Conservation (phyloP, 1,140 invertebrate genomes). For the Drosophila cardini region DNA sequence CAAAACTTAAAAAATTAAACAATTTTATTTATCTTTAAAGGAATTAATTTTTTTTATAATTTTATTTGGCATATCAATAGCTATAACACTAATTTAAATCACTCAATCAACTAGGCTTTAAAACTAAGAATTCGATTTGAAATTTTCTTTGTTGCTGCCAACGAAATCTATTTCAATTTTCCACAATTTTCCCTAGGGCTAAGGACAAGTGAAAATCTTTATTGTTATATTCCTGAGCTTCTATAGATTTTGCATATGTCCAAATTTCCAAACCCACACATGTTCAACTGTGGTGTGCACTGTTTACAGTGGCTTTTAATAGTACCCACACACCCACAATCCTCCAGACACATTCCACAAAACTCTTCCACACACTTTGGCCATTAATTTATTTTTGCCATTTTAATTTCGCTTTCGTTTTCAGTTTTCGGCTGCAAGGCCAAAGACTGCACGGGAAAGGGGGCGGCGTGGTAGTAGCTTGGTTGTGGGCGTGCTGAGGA, state of each 20-base stretch:
- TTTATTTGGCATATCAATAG: neutral
- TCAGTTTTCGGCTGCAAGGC: conserved; percentile 60
- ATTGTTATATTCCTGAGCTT: neutral
- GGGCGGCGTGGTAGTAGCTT: neutral
- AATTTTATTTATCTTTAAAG: no score
- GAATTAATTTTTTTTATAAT: neutral
- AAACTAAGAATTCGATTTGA: neutral
- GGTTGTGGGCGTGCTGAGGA: conserved; percentile 18
- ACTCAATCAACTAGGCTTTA: neutral
- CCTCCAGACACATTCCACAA: neutral
- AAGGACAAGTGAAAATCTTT: conserved; percentile 21
- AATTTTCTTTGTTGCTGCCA: neutral
- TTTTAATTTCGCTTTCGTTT: conserved; percentile 80
- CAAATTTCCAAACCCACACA: conserved; percentile 15
- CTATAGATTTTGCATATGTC: conserved; percentile 25
- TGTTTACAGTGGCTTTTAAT: neutral
- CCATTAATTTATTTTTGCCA: conserved; percentile 72
- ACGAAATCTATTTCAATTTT: conserved; percentile 29
- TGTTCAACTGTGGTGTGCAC: conserved; percentile 10
- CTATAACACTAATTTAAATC: neutral
- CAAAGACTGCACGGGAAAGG: conserved; percentile 43
- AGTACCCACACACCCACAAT: neutral
- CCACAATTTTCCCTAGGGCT: neutral
- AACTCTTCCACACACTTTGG: conserved; percentile 30
- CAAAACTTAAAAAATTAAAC: no score